These are phyloP conservation scores for Thalassarche chlororhynchos DNA, from an alignment of 2,113 vertebrate genomes.

Conservation along the genomic window DNA sequence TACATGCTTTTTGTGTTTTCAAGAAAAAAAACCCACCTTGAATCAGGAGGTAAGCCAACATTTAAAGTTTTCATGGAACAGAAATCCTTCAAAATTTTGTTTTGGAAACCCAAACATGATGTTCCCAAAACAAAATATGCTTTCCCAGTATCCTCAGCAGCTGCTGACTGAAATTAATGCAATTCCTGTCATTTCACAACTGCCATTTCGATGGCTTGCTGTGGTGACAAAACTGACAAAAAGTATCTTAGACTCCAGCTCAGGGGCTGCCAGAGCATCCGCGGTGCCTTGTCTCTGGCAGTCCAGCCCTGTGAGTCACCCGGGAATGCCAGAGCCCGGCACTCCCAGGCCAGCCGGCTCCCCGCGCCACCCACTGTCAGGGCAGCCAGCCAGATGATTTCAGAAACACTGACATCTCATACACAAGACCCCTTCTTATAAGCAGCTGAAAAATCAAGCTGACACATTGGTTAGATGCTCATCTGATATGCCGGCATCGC, in stretches of 20 bases:
- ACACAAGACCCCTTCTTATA: background rate
- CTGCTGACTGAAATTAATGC: background rate
- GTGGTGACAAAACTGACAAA: background rate
- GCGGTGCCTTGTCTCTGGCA: background rate
- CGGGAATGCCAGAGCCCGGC: background rate
- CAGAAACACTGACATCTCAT: background rate
- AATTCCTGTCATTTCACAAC: background rate
- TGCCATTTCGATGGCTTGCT: background rate
- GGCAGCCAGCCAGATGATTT: background rate
- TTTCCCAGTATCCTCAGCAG: constrained; percentile 21
- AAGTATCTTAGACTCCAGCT: background rate
- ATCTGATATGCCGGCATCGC: rapidly evolving
- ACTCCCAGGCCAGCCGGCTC: background rate
- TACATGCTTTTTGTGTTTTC: background rate
- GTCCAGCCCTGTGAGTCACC: background rate
- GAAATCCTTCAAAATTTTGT: constrained; percentile 33
- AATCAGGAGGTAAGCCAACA: constrained; percentile 4
- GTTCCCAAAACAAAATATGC: constrained; percentile 43
- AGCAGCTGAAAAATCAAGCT: background rate
- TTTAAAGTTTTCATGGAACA: constrained; percentile 11
- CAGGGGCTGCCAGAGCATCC: background rate
- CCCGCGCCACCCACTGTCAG: rapidly evolving
- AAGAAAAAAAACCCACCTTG: background rate
- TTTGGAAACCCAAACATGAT: constrained; percentile 46
- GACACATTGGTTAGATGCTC: background rate